phyloP scores from a whole-genome alignment of 2,797 vertebrate genomes.

The Hydrolagus colliei region DNA sequence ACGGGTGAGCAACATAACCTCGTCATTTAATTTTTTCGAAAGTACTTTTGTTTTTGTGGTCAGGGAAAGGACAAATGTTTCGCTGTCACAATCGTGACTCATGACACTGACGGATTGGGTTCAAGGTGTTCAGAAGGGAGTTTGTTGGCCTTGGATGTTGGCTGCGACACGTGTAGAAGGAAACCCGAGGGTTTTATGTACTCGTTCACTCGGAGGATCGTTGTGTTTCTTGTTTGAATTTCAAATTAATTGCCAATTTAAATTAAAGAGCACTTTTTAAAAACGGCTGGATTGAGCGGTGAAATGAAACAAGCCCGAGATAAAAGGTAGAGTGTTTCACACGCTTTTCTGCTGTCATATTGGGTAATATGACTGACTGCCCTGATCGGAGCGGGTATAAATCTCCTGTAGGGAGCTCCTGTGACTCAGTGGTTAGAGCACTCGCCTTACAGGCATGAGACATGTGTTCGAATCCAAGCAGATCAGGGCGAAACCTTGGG shows the following conservation, averaged over 20 bases:
- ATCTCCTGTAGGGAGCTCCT: no score
- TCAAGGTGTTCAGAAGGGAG: background rate
- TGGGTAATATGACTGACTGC: no score
- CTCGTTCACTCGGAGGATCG: background rate
- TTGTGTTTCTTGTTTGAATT: background rate
- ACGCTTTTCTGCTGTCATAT: no score
- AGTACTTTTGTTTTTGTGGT: background rate
- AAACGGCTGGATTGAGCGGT: background rate
- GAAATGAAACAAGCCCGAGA: background rate
- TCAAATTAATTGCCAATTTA: slow-evolving; percentile 15
- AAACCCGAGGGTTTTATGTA: background rate
- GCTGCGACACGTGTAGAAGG: background rate
- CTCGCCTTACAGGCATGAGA: no score
- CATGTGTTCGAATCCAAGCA: no score
- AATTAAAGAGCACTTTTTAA: slow-evolving; percentile 31
- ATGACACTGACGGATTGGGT: background rate
- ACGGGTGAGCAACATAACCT: no score
- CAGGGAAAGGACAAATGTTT: background rate
- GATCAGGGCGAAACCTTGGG: no score
- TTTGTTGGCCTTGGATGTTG: background rate
- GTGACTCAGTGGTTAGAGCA: no score
- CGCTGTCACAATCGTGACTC: background rate
- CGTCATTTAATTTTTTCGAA: background rate
- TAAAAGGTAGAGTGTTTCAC: background rate
- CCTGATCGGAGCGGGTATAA: no score